Base-by-base conservation (phyloP, 1,140 invertebrate species). In the Prorops nasuta region DNA sequence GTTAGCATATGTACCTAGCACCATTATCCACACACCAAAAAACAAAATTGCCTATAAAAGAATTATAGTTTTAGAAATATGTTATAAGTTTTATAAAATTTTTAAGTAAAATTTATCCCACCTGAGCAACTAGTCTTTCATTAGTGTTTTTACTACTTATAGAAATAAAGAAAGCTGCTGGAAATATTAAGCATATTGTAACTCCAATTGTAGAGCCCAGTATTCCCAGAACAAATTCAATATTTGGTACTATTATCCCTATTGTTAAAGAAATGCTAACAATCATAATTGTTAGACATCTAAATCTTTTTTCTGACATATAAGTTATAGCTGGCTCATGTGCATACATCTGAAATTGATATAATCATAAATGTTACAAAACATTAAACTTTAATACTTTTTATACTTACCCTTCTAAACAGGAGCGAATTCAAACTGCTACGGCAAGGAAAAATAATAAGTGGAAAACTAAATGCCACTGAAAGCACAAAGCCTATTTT, bases 391-490 rank as follows among this genome's bases (percentile, higher is more conserved):
- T n/a, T n/a, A n/a, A n/a, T n/a, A n/a, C n/a, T n/a, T n/a, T n/a
- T n/a, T n/a, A n/a, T 31, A 64, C 67, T 74, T 82, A 94, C 93
- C 81, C 88, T 86, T 69, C 86, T 84, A 72, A 90, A 96, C 1
- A 98, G 69, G 39, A 98, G 82, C 0, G 94, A 98, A 77, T 96
- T 91, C 3, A 98, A 78, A 74, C 93, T 96, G 4, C 91, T 91
- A 51, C 96, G 78, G 71, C 95, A 98, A 8, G 96, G 96, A 78
- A 97, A 98, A 69, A 98, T 92, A 44, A 97, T 92, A 43, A 98
- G 80, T 9, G 96, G 96, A 79, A 98, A 97, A 71, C 93, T 96
- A 64, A 97, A 90, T 15, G 93, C 92, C 31, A 98, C 84, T 0
- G 94, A 98, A 37, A 97, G 78, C 1, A 98, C 88, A 81, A 98